Conservation (phyloP, 1,140 invertebrate species). For the Latrodectus geometricus region DNA sequence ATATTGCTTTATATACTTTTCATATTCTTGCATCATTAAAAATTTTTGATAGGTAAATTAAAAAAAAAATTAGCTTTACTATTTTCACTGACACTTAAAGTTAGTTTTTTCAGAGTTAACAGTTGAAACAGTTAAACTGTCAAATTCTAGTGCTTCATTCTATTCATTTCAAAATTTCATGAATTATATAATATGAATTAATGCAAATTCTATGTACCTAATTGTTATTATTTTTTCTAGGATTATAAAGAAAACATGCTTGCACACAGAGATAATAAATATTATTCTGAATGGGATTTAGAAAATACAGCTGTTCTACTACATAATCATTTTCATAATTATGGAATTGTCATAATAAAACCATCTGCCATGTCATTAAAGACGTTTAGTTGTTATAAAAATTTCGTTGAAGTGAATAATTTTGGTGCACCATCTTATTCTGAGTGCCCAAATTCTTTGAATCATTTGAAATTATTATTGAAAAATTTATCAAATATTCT, state of each 20-base stretch:
- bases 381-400: slow-evolving; percentile 87
- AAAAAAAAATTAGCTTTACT: too few species aligned
- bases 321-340: slow-evolving; percentile 76
- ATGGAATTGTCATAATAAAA: slow-evolving; percentile 80
- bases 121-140: too few species aligned
- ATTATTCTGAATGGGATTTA: slow-evolving; percentile 82
- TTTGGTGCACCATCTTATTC: slow-evolving; percentile 80
- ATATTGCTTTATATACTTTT: too few species aligned
- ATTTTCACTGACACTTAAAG: too few species aligned
- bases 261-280: slow-evolving; percentile 78
- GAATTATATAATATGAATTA: too few species aligned
- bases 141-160: too few species aligned
- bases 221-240: slow-evolving; percentile 69
- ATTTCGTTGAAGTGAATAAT: slow-evolving; percentile 83
- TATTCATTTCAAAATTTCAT: too few species aligned
- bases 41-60: too few species aligned
- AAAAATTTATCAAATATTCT: slow-evolving; percentile 29
- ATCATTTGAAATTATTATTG: slow-evolving; percentile 71
- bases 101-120: too few species aligned
- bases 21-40: too few species aligned
- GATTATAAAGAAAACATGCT: slow-evolving; percentile 85
- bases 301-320: slow-evolving; percentile 79
- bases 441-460: slow-evolving; percentile 76
- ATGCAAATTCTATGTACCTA: too few species aligned
- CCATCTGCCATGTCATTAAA: slow-evolving; percentile 82